Evolutionary conservation across 2,797 vertebrate species (phyloP).

Genomic region (Falco berigora): DNA sequence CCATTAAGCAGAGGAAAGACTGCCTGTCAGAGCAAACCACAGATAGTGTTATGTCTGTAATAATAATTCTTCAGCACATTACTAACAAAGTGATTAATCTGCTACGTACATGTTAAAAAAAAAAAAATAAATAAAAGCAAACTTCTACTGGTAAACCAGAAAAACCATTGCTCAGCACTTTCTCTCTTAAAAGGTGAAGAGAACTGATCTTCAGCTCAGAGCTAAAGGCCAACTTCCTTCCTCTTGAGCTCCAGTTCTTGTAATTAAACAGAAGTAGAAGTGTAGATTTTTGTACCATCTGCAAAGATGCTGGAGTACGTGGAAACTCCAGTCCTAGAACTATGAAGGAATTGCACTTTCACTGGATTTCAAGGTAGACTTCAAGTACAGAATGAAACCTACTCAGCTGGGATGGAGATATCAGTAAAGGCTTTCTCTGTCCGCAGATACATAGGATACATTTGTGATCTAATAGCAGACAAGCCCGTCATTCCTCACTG

Average conservation of each 20-base stretch:
- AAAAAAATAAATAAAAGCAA: not conserved
- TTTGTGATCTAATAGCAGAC: constrained; percentile 95
- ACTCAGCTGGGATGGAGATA: too few species aligned
- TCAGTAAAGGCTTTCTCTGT: not conserved
- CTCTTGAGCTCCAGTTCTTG: not conserved
- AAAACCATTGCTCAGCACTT: not conserved
- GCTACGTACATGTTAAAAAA: not conserved
- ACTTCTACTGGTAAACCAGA: not conserved
- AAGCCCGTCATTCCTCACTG: constrained; percentile 90
- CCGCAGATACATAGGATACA: constrained; percentile 92
- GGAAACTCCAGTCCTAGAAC: not conserved
- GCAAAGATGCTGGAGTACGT: not conserved
- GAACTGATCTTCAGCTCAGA: not conserved
- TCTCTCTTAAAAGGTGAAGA: not conserved
- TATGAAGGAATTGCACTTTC: rapidly evolving
- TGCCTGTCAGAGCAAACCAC: not conserved
- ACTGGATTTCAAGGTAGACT: not conserved
- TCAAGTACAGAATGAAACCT: not conserved
- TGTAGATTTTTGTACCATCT: not conserved
- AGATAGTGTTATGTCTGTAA: not conserved
- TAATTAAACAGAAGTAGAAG: not conserved
- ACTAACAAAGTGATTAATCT: not conserved
- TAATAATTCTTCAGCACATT: not conserved
- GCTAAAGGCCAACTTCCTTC: not conserved
- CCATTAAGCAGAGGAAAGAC: not conserved